phyloP scores from a whole-genome alignment of 2,797 vertebrate species.

The Poecile montanus region DNA sequence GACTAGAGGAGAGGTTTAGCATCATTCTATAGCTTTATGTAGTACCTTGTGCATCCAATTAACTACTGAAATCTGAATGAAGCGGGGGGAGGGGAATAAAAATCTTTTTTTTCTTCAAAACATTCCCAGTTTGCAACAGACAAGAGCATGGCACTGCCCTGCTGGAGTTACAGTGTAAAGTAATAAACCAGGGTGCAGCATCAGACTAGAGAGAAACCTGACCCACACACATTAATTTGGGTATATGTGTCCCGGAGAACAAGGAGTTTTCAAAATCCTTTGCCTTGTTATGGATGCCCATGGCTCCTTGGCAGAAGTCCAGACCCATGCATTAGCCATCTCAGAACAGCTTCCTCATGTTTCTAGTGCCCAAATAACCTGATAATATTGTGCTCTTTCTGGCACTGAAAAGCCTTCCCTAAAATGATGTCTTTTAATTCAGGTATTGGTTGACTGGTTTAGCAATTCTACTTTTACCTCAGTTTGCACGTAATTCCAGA shows the following conservation, averaged over 20 bases:
- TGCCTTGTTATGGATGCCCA: background rate
- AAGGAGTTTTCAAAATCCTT: background rate
- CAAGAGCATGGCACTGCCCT: background rate
- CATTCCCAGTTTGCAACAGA: background rate
- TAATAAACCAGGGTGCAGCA: background rate
- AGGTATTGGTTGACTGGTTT: background rate
- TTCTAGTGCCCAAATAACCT: background rate
- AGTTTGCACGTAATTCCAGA: background rate
- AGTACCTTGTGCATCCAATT: background rate
- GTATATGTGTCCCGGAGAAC: background rate
- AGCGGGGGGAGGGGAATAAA: fast-evolving
- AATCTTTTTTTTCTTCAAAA: background rate
- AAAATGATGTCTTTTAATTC: background rate
- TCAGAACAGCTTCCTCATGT: background rate
- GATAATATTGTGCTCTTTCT: background rate
- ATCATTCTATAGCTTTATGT: background rate
- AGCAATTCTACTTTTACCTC: background rate
- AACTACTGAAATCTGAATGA: slow-evolving; percentile 6
- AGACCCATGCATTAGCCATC: background rate
- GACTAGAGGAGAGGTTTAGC: background rate
- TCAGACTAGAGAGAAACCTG: background rate
- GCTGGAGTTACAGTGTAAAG: background rate
- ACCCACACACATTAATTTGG: background rate
- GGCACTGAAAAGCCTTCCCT: background rate
- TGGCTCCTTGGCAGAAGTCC: background rate